A percentile compares a stretch with the other conserved stretches of the same genome.
Conservation (phyloP, 2,113 vertebrate genomes). For the Pygoscelis antarcticus region DNA sequence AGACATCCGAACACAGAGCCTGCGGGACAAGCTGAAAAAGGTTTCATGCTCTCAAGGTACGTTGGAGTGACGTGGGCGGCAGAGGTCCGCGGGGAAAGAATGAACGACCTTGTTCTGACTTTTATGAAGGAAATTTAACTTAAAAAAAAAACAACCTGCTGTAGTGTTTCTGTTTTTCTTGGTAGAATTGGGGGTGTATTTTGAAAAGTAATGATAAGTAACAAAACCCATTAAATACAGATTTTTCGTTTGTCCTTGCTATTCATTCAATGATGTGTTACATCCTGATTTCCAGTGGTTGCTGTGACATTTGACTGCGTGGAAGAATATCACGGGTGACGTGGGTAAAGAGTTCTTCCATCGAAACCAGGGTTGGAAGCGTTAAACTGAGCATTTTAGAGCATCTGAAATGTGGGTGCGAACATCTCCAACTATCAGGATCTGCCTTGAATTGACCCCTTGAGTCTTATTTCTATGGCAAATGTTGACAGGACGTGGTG, state of each 20-base stretch:
- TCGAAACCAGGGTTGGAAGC: neutral
- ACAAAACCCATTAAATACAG: neutral
- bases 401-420: neutral
- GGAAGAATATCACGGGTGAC: neutral
- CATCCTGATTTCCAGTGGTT: neutral
- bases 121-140: neutral
- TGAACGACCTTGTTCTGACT: neutral
- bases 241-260: neutral
- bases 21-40: neutral
- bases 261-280: neutral
- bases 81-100: neutral
- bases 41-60: neutral
- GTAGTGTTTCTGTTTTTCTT: neutral
- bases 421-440: neutral
- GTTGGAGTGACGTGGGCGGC: neutral
- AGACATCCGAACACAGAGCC: neutral
- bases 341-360: neutral
- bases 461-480: neutral
- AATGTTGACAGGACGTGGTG: neutral
- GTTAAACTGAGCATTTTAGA: rapidly evolving
- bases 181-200: neutral
- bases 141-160: neutral
- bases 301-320: rapidly evolving
- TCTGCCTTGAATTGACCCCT: neutral
- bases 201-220: conserved; percentile 1